A percentile compares a stretch with the other conserved stretches of the same genome.
Conservation (phyloP, 2,113 vertebrate species). For the Prunella himalayana region DNA sequence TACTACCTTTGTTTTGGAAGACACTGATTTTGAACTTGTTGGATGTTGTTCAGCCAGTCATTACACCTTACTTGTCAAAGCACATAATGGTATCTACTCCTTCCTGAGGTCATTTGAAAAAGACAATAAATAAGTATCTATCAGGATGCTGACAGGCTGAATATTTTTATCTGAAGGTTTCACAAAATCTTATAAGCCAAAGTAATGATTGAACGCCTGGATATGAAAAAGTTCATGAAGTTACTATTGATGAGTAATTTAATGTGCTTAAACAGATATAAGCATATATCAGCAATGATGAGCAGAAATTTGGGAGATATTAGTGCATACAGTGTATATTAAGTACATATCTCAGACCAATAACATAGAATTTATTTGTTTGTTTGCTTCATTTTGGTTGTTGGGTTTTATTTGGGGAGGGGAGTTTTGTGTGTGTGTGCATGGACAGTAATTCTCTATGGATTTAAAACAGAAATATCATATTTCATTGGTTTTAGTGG, state of each 20-base stretch:
- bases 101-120: background rate
- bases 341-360: background rate
- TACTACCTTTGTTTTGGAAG: background rate
- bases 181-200: background rate
- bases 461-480: background rate
- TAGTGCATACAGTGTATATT: background rate
- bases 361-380: background rate
- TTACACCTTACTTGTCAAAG: background rate
- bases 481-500: background rate
- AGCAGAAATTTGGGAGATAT: background rate
- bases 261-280: background rate
- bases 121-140: background rate
- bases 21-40: background rate
- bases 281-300: background rate
- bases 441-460: background rate
- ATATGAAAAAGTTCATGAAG: background rate
- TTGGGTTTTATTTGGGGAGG: background rate
- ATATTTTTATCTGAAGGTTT: background rate
- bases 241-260: background rate
- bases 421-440: background rate
- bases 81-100: background rate
- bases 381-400: rapidly evolving
- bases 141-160: background rate
- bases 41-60: background rate
- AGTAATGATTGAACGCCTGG: background rate